Percentiles rank a stretch among this genome's conserved stretches.
These are phyloP conservation scores for Calameuta pallipes DNA, from an alignment of 2,888 invertebrate species.

Conservation along the genomic window DNA sequence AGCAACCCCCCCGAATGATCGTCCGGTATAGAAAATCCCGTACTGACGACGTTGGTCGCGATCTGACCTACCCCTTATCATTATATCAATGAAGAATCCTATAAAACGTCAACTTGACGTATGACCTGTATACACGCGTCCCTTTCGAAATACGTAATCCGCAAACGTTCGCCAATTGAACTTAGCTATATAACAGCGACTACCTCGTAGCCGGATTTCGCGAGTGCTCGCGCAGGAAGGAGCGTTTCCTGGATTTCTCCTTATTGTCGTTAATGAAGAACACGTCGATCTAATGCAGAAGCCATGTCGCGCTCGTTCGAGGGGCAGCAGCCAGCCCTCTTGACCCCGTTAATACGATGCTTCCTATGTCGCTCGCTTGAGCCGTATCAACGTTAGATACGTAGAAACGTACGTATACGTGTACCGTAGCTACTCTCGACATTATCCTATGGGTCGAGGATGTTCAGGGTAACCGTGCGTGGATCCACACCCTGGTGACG, in stretches of 20 bases:
- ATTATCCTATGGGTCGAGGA: neutral
- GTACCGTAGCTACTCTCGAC: neutral
- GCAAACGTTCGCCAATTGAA: neutral
- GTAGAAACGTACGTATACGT: constrained; percentile 18
- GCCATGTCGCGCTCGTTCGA: constrained; percentile 52
- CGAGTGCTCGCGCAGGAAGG: constrained; percentile 41
- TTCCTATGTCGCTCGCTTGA: neutral
- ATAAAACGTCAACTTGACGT: neutral
- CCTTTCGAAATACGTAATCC: neutral
- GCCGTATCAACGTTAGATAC: constrained; percentile 10
- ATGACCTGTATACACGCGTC: neutral
- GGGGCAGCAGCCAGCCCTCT: constrained; percentile 33
- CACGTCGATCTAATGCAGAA: constrained; percentile 64
- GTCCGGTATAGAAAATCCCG: neutral
- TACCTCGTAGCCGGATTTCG: constrained; percentile 40
- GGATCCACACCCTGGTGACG: neutral
- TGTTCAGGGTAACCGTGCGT: neutral
- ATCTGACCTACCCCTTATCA: neutral
- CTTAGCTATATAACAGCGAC: neutral
- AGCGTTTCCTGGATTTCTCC: constrained; percentile 41
- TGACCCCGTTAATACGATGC: constrained; percentile 53
- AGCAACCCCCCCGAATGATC: neutral
- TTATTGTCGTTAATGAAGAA: constrained; percentile 62
- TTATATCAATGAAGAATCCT: neutral
- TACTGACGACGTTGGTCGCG: neutral